phyloP scores from a whole-genome alignment of 1,140 invertebrate species.

The Colletes gigas region DNA sequence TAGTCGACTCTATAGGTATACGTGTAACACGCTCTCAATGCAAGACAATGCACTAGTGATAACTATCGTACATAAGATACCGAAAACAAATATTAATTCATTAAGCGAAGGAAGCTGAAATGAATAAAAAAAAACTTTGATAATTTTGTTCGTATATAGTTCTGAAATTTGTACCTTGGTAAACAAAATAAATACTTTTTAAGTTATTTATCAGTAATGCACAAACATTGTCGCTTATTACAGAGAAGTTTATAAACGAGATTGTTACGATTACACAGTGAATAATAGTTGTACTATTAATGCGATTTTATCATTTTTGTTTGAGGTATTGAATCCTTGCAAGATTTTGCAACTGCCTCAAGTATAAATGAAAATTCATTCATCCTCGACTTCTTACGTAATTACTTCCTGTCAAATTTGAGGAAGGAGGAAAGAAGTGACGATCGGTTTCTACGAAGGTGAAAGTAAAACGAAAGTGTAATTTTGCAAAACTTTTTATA shows the following conservation, averaged over 20 bases:
- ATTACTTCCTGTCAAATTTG: conserved; percentile 1
- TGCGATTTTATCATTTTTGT: neutral
- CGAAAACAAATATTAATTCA: conserved; percentile 30
- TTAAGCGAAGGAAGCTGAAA: conserved; percentile 29
- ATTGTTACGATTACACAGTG: neutral
- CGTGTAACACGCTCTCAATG: conserved; percentile 42
- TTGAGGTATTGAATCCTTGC: neutral
- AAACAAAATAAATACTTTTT: conserved; percentile 66
- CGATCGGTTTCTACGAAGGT: neutral
- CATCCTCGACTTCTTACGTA: conserved; percentile 3
- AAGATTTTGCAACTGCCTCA: neutral
- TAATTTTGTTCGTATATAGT: conserved; percentile 48
- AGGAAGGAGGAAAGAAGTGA: conserved; percentile 1
- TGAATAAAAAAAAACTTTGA: conserved; percentile 41
- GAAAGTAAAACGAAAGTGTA: conserved; percentile 34
- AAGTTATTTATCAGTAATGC: conserved; percentile 75
- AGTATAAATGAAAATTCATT: neutral
- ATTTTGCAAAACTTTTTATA: conserved; percentile 19
- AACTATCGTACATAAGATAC: conserved; percentile 45
- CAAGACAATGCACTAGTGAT: conserved; percentile 64
- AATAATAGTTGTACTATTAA: neutral
- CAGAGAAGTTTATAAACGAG: neutral
- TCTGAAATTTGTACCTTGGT: conserved; percentile 62
- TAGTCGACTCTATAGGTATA: neutral
- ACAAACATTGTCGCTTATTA: conserved; percentile 63